Percentiles rank a stretch among this genome's conserved stretches.
phyloP scores from a whole-genome alignment of 2,113 vertebrate genomes.

The Condylura cristata region DNA sequence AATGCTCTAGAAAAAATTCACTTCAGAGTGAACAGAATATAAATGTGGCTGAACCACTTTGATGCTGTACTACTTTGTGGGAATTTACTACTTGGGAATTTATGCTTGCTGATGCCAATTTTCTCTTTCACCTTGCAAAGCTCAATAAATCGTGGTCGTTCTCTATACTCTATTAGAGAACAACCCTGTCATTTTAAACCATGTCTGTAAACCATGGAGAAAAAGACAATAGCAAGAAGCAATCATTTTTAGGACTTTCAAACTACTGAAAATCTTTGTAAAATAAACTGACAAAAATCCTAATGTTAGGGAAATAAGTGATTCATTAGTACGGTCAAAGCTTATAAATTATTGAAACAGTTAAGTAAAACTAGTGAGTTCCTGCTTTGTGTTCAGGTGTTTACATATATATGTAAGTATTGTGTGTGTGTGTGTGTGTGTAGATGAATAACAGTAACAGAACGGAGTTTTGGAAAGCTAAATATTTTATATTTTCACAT shows the following conservation, averaged over 20 bases:
- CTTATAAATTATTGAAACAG: conserved; percentile 25
- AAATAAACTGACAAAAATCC: conserved; percentile 66
- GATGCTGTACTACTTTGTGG: conserved; percentile 68
- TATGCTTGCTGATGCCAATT: conserved; percentile 81
- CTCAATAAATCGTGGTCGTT: conserved; percentile 79
- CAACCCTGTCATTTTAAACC: conserved; percentile 79
- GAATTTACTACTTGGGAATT: conserved; percentile 81
- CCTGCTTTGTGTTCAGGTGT: background rate
- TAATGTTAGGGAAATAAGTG: conserved; percentile 51
- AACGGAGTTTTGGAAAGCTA: background rate
- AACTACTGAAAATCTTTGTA: conserved; percentile 57
- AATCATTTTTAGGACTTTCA: conserved; percentile 70
- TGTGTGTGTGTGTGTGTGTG: background rate
- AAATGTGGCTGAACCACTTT: conserved; percentile 67
- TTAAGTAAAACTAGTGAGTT: conserved; percentile 37
- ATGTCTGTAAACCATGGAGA: conserved; percentile 72
- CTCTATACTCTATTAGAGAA: conserved; percentile 77
- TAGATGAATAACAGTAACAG: background rate
- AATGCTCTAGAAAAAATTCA: conserved; percentile 50
- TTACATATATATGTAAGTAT: background rate
- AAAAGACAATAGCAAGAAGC: conserved; percentile 70
- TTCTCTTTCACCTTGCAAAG: conserved; percentile 79
- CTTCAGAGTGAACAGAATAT: conserved; percentile 66
- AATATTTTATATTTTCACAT: conserved; percentile 30
- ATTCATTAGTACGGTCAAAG: conserved; percentile 65